Conservation (phyloP, 1,140 invertebrate genomes). For the Neelides sp. region DNA sequence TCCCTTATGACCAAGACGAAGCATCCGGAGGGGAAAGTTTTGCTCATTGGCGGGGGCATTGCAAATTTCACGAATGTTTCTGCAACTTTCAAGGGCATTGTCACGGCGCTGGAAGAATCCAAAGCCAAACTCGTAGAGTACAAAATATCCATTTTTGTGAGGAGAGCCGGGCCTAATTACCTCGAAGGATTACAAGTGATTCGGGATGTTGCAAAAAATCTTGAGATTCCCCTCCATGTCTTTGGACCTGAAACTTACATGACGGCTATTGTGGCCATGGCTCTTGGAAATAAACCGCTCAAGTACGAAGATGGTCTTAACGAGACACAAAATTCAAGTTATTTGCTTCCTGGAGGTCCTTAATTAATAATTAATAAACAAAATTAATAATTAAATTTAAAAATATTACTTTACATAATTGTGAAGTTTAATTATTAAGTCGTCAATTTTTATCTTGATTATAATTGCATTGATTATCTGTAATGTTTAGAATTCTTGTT, state of each 20-base stretch:
- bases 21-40: slow-evolving; percentile 63
- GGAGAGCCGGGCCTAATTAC: slow-evolving; percentile 96
- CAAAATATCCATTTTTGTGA: slow-evolving; percentile 87
- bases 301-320: slow-evolving; percentile 55
- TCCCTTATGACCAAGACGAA: slow-evolving; percentile 89
- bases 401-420: too few species aligned
- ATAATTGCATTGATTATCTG: too few species aligned
- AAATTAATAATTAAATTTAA: slow-evolving; percentile 4
- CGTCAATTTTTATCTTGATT: too few species aligned
- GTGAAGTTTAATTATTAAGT: too few species aligned
- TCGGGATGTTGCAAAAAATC: slow-evolving; percentile 72
- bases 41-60: slow-evolving; percentile 97
- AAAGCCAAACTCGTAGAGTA: slow-evolving; percentile 79
- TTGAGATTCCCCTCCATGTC: slow-evolving; percentile 85
- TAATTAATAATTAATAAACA: slow-evolving; percentile 32
- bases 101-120: slow-evolving; percentile 85
- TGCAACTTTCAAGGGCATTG: slow-evolving; percentile 97
- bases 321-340: slow-evolving; percentile 84
- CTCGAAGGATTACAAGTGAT: slow-evolving; percentile 83
- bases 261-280: slow-evolving; percentile 98
- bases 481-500: not conserved
- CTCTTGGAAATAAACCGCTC: slow-evolving; percentile 78
- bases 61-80: slow-evolving; percentile 99
- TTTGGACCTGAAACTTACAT: slow-evolving; percentile 99
- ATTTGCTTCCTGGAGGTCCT: slow-evolving; percentile 76